Evolutionary conservation across 2,797 vertebrate genomes (phyloP), one percentile per base, ranked within the genome.

Genomic region (Phrynocephalus vlangalii): DNA sequence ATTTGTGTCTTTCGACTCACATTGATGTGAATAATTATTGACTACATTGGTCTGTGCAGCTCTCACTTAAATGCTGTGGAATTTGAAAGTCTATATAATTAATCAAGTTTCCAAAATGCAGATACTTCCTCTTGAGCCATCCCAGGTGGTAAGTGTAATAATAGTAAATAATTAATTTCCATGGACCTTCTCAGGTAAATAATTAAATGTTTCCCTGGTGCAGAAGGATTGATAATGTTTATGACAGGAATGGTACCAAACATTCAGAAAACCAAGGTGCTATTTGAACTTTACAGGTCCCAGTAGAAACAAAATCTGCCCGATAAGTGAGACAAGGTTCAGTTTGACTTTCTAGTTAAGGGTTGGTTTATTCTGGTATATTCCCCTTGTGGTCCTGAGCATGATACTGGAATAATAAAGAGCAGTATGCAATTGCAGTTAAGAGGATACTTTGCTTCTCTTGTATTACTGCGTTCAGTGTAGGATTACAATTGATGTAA

Each of bases 341-440:
- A 73, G 48, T 77, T 84, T 33, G 52, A 71, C 89, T 87, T 85
- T 48, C 48, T 33, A 0, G 20, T 84, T 79, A 86, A 85, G 78
- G 52, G 72, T 86, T 83, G 83, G 50, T 79, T 87, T 93, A 82
- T 82, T 78, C 84, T 78, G 85, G 33, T 85, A 28, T 82, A 30
- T 87, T 67, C 87, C 83, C 88, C 88, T 91, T 90, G 88, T 90
- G 82, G 90, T 94, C 86, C 86, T 84, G 56, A 85, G 86, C 26
- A 52, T 33, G 73, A 87, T 87, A 85, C 75, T n/a, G 82, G 82
- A 88, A 91, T 8, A 66, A 79, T 67, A 86, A 78, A 71, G 50
- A 9, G 79, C 83, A 85, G 92, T 93, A n/a, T 94, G 79, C 24
- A 7, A 90, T 95, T 94, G 91, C 95, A 77, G 83, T 15, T 68